A percentile compares a stretch with the other conserved stretches of the same genome.
phyloP scores from a whole-genome alignment of 2,113 vertebrate species.

The Telmatochromis sp. region DNA sequence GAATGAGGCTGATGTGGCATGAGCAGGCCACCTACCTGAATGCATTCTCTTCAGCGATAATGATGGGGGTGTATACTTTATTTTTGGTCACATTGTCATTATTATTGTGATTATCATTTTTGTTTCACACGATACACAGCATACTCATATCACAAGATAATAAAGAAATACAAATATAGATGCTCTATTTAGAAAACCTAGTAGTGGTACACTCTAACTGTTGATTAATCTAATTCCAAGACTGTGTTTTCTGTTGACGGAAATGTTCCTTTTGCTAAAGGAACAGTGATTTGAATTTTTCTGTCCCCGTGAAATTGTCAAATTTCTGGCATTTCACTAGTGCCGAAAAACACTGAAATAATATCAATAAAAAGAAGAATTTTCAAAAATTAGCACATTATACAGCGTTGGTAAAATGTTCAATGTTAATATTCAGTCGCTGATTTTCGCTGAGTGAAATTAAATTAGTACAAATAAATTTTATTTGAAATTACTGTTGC shows the following conservation, averaged over 20 bases:
- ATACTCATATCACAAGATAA: not conserved
- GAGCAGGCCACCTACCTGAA: not conserved
- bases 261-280: not conserved
- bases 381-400: not conserved
- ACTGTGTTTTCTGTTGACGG: not conserved
- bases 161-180: not conserved
- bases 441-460: not conserved
- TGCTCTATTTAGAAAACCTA: not conserved
- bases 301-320: not conserved
- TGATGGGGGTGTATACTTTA: not conserved
- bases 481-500: not conserved
- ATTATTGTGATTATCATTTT: not conserved
- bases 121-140: not conserved
- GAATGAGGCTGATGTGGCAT: slow-evolving; percentile 9
- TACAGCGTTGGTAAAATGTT: not conserved
- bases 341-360: not conserved
- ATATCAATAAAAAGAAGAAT: not conserved
- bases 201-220: not conserved
- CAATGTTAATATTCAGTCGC: not conserved
- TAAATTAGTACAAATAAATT: not conserved
- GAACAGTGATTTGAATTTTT: not conserved
- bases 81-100: not conserved
- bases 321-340: not conserved
- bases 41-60: not conserved
- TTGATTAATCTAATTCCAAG: not conserved